Percentiles rank a stretch among this genome's conserved stretches.
Evolutionary conservation across 2,797 vertebrate species (phyloP).

Genomic region (Notolepis coatsorum): DNA sequence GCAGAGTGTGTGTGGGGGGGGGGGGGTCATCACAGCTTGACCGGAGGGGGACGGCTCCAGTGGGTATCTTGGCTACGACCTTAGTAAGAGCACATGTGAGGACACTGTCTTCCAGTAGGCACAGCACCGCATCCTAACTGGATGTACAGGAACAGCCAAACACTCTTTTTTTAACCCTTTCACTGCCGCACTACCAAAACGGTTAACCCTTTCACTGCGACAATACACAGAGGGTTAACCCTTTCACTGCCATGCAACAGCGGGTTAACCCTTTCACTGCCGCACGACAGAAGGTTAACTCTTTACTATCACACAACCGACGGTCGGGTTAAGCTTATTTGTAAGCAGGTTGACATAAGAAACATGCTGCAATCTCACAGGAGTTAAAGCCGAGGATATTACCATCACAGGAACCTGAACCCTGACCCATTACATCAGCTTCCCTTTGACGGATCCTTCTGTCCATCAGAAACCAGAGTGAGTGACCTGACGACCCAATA

Average conservation of each 20-base stretch:
- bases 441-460: neutral
- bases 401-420: neutral
- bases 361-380: neutral
- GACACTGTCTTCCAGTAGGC: slow-evolving; percentile 4
- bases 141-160: neutral
- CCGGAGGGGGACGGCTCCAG: slow-evolving; percentile 3
- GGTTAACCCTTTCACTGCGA: no score
- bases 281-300: no score
- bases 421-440: neutral
- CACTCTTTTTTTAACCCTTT: no score
- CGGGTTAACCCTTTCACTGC: no score
- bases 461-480: neutral
- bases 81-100: slow-evolving; percentile 60
- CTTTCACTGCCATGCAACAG: no score
- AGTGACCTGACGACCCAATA: neutral
- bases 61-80: slow-evolving; percentile 47
- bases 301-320: no score
- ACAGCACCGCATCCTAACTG: neutral
- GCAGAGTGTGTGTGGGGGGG: no score
- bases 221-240: no score
- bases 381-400: neutral
- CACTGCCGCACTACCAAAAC: no score
- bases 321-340: no score
- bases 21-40: neutral
- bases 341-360: no score